Evolutionary conservation across 1,140 invertebrate species (phyloP), one percentile per base, ranked within the genome.

Genomic region (Anastrepha obliqua): DNA sequence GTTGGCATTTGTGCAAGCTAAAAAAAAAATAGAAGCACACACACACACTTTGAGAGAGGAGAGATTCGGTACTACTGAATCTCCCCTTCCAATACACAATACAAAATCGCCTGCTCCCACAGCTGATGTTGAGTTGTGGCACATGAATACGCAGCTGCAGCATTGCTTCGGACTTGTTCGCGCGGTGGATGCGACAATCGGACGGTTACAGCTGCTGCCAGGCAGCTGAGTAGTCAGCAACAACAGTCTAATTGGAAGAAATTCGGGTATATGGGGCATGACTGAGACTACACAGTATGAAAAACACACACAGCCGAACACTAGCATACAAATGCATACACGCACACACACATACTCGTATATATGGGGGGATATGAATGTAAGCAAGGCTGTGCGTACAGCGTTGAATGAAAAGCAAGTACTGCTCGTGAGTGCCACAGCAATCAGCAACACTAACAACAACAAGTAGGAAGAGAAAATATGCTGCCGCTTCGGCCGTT

Each of bases 381-480:
- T 62, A 17, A 15, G 42, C 39, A 44, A 11, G 65, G 20, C 44
- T n/a, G 44, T 47, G n/a, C 60, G 29, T 29, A 29, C 29, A 29
- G 29, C 29, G 65, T 29, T 70, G 65, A 20, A 70, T 17, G 42
- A 70, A 42, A 44, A 44, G 39, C 67, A 13, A 70, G 42, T 17
- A 67, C 64, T 39, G 39, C 64, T 39, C 64, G 29, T 39, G 64
- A 42, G 42, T 74, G 42, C 70, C 70, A 74, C 44, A 47, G 42
- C 42, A 74, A 74, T 74, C 15, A 81, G 15, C 74, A 81, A 55
- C 11, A 47, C 70, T 29, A 29, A 29, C 74, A 29, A 42, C 47
- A 51, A 15, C 17, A 55, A 58, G 74, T 51, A 81, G 44, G 74
- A 81, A 81, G 74, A 81, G 74, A 81, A 81, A 81, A 81, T 81